Evolutionary conservation across 2,797 vertebrate species (phyloP).

Genomic region (Paramormyrops hopkinsi): DNA sequence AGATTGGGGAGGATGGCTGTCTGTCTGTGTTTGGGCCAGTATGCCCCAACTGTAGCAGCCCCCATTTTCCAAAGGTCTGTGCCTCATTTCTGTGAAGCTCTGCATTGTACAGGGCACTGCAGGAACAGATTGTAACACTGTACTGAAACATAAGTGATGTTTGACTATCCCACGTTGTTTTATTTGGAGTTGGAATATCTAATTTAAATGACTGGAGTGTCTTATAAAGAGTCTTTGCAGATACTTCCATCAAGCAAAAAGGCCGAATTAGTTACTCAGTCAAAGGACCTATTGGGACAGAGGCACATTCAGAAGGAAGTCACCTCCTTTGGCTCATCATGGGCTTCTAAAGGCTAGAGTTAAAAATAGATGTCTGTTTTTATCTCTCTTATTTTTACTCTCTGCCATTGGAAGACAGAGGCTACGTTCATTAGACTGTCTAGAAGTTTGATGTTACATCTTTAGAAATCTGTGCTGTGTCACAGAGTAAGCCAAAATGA

Average conservation of each 20-base stretch:
- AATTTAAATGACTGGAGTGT: background rate
- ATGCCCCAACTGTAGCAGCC: background rate
- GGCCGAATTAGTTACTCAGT: background rate
- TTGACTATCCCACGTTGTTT: background rate
- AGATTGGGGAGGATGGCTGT: background rate
- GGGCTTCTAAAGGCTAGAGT: background rate
- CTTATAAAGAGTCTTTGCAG: background rate
- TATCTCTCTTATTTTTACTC: background rate
- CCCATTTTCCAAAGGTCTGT: background rate
- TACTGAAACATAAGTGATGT: background rate
- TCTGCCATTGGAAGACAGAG: background rate
- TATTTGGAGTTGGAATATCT: background rate
- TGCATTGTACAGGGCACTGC: background rate
- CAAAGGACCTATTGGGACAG: background rate
- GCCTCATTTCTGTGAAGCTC: background rate
- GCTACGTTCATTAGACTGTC: background rate
- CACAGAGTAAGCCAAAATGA: background rate
- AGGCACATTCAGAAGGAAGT: background rate
- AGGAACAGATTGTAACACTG: background rate
- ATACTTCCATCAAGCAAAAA: background rate
- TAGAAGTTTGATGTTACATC: background rate
- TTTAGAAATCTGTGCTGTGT: background rate
- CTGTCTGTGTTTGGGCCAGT: background rate
- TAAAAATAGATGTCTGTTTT: constrained; percentile 13
- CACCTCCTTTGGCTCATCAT: background rate